Evolutionary conservation across 1,140 invertebrate species (phyloP), one percentile per base, ranked within the genome.

Genomic region (Drosophila bifasciata): DNA sequence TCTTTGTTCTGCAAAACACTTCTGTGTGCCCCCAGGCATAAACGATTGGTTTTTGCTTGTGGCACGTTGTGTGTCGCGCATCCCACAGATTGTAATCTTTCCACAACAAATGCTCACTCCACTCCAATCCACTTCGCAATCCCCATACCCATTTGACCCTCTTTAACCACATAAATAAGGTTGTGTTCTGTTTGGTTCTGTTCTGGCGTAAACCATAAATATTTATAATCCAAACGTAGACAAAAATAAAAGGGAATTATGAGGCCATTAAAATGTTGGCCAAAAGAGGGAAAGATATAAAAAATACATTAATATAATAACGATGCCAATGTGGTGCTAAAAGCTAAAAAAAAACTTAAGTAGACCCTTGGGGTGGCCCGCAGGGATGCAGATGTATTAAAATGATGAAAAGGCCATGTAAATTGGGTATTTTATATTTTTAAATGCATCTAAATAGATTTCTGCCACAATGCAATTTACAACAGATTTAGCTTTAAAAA

Each of bases 251-350:
- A 76, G 45, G 43, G 57, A 60, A 69, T 59, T 86, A 72, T 63
- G 63, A 51, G 76, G 52, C 72, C 53, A 85, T 84, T 80, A 80
- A 86, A 76, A 36, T 58, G 61, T 67, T 72, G 44, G 59, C 52
- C 63, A 61, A 83, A 64, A 16, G 11, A 36, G 39, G 15, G 17
- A 40, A 69, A 48, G 60, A 61, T 84, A 79, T 64, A 66, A 55
- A 64, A 71, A 52, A 50, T 53, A 67, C 75, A 79, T 83, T 46
- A 75, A 75, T 55, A 56, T 61, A 19, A 19, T 21, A 46, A 62
- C 44, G 57, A 73, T 62, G 56, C 16, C 66, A 66, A 62, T 69
- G 51, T 57, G n/a, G 48, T 51, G 50, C 28, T 39, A 51, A 68
- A 62, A 44, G 25, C 17, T 17, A 32, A 3, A 3, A 9, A 50